These are phyloP conservation scores for Mustela lutreola DNA, from an alignment of 2,113 vertebrate species.

Conservation along the genomic window DNA sequence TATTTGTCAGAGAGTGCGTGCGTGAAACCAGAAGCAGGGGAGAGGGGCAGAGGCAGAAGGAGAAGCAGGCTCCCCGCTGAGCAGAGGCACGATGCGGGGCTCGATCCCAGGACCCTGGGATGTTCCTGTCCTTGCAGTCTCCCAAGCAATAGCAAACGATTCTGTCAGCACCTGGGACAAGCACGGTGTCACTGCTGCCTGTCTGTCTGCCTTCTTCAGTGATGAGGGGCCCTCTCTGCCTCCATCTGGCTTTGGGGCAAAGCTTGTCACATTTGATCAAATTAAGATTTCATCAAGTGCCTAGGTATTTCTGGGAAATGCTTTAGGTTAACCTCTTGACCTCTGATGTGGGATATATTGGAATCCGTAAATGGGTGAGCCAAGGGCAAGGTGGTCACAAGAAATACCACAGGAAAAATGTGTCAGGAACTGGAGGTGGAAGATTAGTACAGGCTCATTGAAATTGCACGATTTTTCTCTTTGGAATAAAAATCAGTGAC, in stretches of 20 bases:
- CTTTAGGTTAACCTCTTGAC: conserved; percentile 43
- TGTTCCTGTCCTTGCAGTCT: neutral
- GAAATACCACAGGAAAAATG: neutral
- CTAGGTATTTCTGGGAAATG: neutral
- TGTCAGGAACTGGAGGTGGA: neutral
- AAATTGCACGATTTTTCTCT: neutral
- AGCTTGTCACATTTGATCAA: conserved; percentile 41
- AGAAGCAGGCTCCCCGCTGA: neutral
- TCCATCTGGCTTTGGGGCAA: conserved; percentile 55
- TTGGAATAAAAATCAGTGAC: conserved; percentile 8
- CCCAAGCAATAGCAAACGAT: conserved; percentile 38
- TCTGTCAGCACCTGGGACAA: neutral
- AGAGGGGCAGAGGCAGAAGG: neutral
- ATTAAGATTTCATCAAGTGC: conserved; percentile 50
- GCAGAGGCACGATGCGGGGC: neutral
- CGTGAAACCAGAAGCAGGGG: neutral
- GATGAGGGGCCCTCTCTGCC: neutral
- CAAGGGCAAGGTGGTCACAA: neutral
- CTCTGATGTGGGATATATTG: conserved; percentile 20
- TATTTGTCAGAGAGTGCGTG: neutral
- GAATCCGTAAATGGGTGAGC: neutral
- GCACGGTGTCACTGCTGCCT: neutral
- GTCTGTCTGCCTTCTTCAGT: neutral
- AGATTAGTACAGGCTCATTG: neutral
- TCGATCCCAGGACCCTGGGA: neutral